These are phyloP conservation scores for Lysiphlebus fabarum DNA, from an alignment of 1,140 invertebrate genomes.

Conservation along the genomic window DNA sequence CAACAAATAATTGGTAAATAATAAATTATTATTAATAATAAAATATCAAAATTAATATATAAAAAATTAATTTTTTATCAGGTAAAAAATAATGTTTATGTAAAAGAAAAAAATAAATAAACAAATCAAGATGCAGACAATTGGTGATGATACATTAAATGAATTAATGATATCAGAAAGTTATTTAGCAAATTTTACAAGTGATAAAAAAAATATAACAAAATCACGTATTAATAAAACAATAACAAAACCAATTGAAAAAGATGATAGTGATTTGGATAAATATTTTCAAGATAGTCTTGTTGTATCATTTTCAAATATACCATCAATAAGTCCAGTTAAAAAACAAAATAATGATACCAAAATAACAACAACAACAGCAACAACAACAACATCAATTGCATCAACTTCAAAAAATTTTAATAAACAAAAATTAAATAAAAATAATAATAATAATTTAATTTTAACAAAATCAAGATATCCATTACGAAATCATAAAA, in stretches of 20 bases:
- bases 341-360: background rate
- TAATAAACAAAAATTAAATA: background rate
- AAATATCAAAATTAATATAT: too few relatives aligned
- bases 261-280: conserved; percentile 26
- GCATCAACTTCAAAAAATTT: background rate
- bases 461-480: background rate
- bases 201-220: conserved; percentile 1
- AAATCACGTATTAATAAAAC: background rate
- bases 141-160: conserved; percentile 31
- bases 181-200: conserved; percentile 13
- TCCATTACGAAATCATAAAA: background rate
- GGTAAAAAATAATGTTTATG: background rate
- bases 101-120: too few relatives aligned
- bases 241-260: conserved; percentile 6
- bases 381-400: background rate
- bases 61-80: background rate
- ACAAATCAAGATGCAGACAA: conserved; percentile 24
- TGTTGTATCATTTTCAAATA: conserved; percentile 6
- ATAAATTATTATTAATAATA: background rate
- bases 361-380: background rate
- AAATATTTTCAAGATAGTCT: conserved; percentile 28
- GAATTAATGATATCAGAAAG: conserved; percentile 24
- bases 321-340: background rate
- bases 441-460: background rate
- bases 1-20: background rate